Conservation (phyloP, 1,140 invertebrate species). For the Copidosoma floridanum region DNA sequence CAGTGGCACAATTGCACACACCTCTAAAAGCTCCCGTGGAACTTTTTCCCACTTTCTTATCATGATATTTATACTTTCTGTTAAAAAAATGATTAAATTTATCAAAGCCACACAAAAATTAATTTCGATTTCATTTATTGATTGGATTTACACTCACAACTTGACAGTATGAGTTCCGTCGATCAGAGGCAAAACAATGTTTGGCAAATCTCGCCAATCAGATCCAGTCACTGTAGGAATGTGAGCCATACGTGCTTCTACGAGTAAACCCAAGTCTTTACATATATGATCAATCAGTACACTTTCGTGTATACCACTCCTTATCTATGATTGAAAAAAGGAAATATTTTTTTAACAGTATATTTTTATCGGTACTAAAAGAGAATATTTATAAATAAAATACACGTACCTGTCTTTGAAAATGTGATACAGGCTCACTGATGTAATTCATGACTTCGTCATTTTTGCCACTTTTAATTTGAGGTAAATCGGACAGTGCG, state of each 20-base stretch:
- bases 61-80: conserved; percentile 70
- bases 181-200: conserved; percentile 68
- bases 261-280: conserved; percentile 80
- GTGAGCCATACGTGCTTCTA: conserved; percentile 74
- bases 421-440: conserved; percentile 72
- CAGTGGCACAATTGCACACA: conserved; percentile 75
- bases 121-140: no score
- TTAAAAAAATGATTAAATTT: conserved; percentile 9
- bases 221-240: conserved; percentile 75
- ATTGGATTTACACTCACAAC: conserved; percentile 56
- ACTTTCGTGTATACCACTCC: conserved; percentile 61
- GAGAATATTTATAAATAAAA: background rate
- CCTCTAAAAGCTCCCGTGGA: conserved; percentile 65
- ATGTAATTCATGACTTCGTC: conserved; percentile 72
- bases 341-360: conserved; percentile 1
- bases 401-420: conserved; percentile 67
- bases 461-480: conserved; percentile 72
- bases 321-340: conserved; percentile 53
- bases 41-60: conserved; percentile 67
- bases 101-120: background rate
- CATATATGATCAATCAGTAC: conserved; percentile 78
- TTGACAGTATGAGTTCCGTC: conserved; percentile 70
- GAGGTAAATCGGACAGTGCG: conserved; percentile 80
- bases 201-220: conserved; percentile 87
- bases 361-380: background rate